These are phyloP conservation scores for Hemibates koningsi DNA, from an alignment of 2,113 vertebrate species.

Conservation along the genomic window DNA sequence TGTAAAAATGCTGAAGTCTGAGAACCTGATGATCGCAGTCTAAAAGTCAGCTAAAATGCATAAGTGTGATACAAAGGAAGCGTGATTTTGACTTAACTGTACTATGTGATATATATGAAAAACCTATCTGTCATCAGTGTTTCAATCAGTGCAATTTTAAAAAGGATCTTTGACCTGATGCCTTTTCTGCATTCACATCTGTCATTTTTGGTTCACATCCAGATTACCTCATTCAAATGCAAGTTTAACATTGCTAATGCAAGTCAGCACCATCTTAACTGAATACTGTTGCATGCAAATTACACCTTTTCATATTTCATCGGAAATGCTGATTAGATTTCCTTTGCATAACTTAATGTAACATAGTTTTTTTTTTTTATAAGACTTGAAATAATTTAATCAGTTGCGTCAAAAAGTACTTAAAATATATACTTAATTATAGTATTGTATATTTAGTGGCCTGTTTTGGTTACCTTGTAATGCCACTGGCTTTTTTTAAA, in stretches of 20 bases:
- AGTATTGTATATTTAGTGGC: background rate
- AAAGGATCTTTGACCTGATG: background rate
- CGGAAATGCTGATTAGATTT: background rate
- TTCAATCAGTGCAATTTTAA: background rate
- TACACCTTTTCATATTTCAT: background rate
- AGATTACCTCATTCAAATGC: background rate
- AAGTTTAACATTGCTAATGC: background rate
- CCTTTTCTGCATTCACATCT: background rate
- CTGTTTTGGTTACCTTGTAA: background rate
- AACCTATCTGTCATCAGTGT: background rate
- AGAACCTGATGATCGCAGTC: background rate
- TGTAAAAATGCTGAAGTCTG: background rate
- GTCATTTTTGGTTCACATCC: background rate
- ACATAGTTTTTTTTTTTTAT: background rate
- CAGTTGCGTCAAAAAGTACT: accelerated
- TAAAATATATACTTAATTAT: background rate
- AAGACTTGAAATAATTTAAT: background rate
- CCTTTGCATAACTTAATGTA: background rate
- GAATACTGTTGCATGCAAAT: background rate
- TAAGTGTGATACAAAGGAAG: background rate
- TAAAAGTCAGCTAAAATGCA: background rate
- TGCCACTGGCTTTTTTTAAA: background rate
- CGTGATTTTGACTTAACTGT: background rate
- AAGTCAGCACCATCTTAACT: background rate
- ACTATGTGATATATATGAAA: background rate